Conservation (phyloP, 64 coral and sea anemone species). For the Porites lutea region DNA sequence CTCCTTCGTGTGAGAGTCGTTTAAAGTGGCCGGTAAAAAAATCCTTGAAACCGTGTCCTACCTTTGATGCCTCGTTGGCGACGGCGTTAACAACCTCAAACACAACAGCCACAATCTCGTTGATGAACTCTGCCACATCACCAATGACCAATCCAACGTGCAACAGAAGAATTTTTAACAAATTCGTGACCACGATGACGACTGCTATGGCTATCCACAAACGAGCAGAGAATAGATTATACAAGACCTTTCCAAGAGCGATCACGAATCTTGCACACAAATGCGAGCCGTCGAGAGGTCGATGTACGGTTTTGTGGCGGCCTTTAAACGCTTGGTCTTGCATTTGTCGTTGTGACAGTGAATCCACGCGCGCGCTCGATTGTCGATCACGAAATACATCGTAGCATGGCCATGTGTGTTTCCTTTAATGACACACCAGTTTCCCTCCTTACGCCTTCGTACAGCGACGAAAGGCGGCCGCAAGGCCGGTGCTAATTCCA, state of each 20-base stretch:
- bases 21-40: background rate
- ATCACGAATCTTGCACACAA: background rate
- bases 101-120: background rate
- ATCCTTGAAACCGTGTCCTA: background rate
- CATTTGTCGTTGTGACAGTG: background rate
- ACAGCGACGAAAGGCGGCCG: background rate
- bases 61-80: background rate
- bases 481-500: background rate
- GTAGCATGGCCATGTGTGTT: background rate
- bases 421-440: constrained; percentile 12
- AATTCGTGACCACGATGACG: background rate
- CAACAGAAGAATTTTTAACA: background rate
- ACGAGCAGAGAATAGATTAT: background rate
- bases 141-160: background rate
- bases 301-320: background rate
- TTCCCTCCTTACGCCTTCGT: background rate
- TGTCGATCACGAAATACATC: background rate
- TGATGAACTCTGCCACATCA: background rate
- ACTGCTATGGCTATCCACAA: background rate
- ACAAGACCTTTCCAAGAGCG: background rate
- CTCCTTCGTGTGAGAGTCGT: background rate
- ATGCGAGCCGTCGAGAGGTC: background rate
- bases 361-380: background rate
- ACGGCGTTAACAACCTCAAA: background rate
- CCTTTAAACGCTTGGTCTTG: background rate